Conservation (phyloP, 2,113 vertebrate genomes). For the Python bivittatus region DNA sequence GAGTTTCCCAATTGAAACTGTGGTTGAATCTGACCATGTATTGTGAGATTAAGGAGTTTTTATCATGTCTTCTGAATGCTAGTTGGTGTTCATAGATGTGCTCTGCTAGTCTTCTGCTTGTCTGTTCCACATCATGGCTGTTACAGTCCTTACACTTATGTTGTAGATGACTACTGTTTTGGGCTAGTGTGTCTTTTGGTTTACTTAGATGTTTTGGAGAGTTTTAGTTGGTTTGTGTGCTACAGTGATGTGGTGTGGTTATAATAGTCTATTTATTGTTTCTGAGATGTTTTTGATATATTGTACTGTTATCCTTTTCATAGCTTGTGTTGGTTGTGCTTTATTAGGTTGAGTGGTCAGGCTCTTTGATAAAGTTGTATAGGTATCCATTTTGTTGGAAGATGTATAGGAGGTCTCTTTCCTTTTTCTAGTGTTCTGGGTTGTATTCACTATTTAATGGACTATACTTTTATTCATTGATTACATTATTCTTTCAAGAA, state of each 20-base stretch:
- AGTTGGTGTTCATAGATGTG: too few relatives aligned
- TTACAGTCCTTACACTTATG: too few relatives aligned
- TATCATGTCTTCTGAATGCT: too few relatives aligned
- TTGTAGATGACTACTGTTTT: background rate
- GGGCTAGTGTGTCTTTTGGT: too few relatives aligned
- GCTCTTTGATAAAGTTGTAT: background rate
- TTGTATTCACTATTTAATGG: constrained; percentile 61
- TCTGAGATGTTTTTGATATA: background rate
- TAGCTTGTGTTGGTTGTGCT: background rate
- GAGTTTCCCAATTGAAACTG: too few relatives aligned
- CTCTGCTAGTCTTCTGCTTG: too few relatives aligned
- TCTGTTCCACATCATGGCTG: too few relatives aligned
- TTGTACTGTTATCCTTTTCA: background rate
- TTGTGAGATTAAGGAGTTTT: too few relatives aligned
- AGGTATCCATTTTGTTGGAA: background rate
- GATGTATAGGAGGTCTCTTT: background rate
- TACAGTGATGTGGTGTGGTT: background rate
- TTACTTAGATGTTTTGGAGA: background rate
- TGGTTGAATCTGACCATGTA: too few relatives aligned
- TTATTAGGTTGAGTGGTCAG: background rate
- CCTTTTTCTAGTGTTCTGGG: background rate
- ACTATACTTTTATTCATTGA: constrained; percentile 65
- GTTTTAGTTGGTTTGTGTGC: background rate
- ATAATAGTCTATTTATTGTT: background rate
- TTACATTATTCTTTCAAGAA: constrained; percentile 66